A percentile compares a stretch with the other conserved stretches of the same genome.
These are phyloP conservation scores for Cydia splendana DNA, from an alignment of 1,140 invertebrate species.

Conservation along the genomic window DNA sequence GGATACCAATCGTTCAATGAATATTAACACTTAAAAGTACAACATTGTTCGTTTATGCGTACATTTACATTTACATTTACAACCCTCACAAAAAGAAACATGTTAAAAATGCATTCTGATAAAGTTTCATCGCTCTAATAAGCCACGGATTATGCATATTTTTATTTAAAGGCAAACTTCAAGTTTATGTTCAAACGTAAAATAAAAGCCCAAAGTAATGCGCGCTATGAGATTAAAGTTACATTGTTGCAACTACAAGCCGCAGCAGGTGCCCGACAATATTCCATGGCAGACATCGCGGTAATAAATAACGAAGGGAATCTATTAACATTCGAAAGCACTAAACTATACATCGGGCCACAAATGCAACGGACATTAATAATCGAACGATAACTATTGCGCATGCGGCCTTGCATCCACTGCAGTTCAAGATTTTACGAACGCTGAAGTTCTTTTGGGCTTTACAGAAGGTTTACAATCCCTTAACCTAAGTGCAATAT, in stretches of 20 bases:
- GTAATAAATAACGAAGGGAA: conserved; percentile 25
- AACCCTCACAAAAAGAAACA: neutral
- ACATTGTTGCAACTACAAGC: conserved; percentile 24
- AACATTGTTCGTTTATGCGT: neutral
- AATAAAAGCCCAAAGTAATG: too few relatives aligned
- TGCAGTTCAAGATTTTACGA: conserved; percentile 2
- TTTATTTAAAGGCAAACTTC: neutral
- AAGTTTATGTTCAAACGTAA: conserved; percentile 15
- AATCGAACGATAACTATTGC: conserved; percentile 24
- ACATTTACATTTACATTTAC: neutral
- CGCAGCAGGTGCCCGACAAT: conserved; percentile 24
- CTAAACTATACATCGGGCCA: conserved; percentile 13
- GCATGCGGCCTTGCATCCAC: conserved; percentile 18
- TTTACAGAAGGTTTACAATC: neutral
- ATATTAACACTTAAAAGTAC: too few relatives aligned
- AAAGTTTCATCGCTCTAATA: neutral
- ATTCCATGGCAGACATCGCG: conserved; percentile 3
- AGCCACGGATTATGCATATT: neutral
- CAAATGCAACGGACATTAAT: conserved; percentile 32
- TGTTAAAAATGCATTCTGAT: neutral
- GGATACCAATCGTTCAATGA: neutral
- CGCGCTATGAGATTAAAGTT: conserved; percentile 18
- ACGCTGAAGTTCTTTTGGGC: neutral
- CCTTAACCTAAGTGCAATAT: neutral
- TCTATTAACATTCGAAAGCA: conserved; percentile 32